A percentile compares a stretch with the other conserved stretches of the same genome.
These are phyloP conservation scores for Odocoileus virginianus DNA, from an alignment of 2,113 vertebrate species.

Conservation along the genomic window DNA sequence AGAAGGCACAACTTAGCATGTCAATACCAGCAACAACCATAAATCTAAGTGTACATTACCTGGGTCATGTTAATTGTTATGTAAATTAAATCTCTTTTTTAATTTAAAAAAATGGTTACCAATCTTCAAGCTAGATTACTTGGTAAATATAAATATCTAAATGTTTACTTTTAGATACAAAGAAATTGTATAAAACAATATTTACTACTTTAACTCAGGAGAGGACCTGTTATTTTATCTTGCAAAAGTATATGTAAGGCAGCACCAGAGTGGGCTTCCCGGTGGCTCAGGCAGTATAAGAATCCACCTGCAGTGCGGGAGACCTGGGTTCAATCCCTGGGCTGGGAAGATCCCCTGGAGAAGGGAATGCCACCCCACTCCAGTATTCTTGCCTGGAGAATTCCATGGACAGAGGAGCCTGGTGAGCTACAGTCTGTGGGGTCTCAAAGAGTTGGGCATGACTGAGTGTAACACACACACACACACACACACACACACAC, in stretches of 20 bases:
- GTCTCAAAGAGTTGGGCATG: background rate
- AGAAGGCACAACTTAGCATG: background rate
- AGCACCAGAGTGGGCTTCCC: background rate
- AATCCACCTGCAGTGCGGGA: background rate
- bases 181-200: constrained; percentile 29
- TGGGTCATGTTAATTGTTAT: background rate
- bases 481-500: background rate
- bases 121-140: background rate
- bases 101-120: constrained; percentile 10
- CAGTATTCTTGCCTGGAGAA: background rate
- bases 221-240: background rate
- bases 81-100: background rate
- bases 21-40: background rate
- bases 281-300: background rate
- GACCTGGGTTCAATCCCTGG: background rate
- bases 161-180: background rate
- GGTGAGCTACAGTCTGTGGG: background rate
- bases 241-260: background rate
- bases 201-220: constrained; percentile 25
- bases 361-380: background rate
- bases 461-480: background rate
- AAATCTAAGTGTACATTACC: background rate
- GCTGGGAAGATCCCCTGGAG: background rate
- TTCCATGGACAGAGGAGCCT: background rate
- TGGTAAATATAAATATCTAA: background rate